These are phyloP conservation scores for Orthosia gothica DNA, from an alignment of 2,888 invertebrate species.

Conservation along the genomic window DNA sequence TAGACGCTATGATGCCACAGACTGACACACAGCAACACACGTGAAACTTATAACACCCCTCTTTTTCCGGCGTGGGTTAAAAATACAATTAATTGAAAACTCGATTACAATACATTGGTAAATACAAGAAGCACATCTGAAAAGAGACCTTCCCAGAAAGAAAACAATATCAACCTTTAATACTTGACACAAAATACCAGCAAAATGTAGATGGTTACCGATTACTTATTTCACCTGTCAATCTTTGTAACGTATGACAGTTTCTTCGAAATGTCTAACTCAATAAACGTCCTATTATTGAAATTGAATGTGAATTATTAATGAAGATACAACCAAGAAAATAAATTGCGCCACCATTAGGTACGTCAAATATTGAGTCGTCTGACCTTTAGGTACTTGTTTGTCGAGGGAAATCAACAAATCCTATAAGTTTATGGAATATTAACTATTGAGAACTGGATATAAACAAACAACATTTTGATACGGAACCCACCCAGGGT, in stretches of 20 bases:
- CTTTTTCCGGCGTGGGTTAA: no score
- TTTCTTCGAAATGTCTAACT: slow-evolving; percentile 17
- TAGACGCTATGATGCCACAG: no score
- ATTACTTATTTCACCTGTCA: slow-evolving; percentile 27
- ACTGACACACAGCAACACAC: no score
- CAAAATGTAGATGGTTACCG: background rate
- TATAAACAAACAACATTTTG: background rate
- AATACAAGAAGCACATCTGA: no score
- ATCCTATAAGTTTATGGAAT: slow-evolving; percentile 10
- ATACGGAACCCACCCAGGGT: background rate
- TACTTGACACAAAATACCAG: background rate
- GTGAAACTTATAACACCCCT: no score
- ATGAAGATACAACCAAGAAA: slow-evolving; percentile 9
- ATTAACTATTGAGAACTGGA: background rate
- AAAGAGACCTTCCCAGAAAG: background rate
- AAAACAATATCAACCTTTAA: background rate
- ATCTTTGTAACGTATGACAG: slow-evolving; percentile 32
- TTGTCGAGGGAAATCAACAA: slow-evolving; percentile 6
- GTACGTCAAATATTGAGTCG: slow-evolving; percentile 31
- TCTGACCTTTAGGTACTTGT: slow-evolving; percentile 28
- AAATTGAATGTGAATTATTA: slow-evolving; percentile 43
- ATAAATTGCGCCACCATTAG: slow-evolving; percentile 8
- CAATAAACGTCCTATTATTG: slow-evolving; percentile 18
- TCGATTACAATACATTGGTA: background rate
- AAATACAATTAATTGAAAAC: background rate